Conservation (phyloP, 1,140 invertebrate genomes). For the Drosophila tristis region DNA sequence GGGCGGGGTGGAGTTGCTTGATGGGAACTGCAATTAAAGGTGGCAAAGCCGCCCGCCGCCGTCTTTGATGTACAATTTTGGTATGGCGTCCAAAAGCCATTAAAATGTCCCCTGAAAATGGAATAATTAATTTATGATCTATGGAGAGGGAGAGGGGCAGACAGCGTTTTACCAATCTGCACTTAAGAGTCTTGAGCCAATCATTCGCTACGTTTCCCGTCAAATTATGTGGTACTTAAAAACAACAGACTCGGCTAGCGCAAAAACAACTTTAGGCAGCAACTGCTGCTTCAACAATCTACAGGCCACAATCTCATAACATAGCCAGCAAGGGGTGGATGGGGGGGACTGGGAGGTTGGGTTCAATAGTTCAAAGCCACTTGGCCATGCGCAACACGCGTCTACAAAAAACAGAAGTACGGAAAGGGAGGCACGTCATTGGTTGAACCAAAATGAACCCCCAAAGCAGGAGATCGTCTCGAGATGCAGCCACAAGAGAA, state of each 20-base stretch:
- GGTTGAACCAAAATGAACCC: constrained; percentile 68
- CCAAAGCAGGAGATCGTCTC: constrained; percentile 58
- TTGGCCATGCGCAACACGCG: constrained; percentile 73
- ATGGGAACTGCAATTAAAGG: constrained; percentile 35
- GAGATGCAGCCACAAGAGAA: constrained; percentile 70
- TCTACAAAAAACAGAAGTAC: constrained; percentile 23
- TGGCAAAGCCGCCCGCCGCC: constrained; percentile 17
- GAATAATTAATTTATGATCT: constrained; percentile 43
- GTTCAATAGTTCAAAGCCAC: constrained; percentile 47
- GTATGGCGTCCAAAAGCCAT: constrained; percentile 1
- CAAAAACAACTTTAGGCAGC: no score
- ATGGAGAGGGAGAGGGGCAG: background rate
- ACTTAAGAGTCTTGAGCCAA: background rate
- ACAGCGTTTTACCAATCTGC: constrained; percentile 2
- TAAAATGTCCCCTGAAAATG: constrained; percentile 6
- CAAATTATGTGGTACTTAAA: constrained; percentile 67
- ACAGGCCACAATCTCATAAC: constrained; percentile 24
- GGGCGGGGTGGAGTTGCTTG: no score
- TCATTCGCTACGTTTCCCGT: constrained; percentile 35
- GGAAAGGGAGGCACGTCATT: constrained; percentile 44
- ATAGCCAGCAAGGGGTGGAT: background rate
- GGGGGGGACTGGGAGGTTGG: constrained; percentile 23
- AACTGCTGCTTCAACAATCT: constrained; percentile 39
- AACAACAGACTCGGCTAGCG: no score
- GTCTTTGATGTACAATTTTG: constrained; percentile 47